Evolutionary conservation across 2,888 invertebrate genomes (phyloP).

Genomic region (Allacma fusca): DNA sequence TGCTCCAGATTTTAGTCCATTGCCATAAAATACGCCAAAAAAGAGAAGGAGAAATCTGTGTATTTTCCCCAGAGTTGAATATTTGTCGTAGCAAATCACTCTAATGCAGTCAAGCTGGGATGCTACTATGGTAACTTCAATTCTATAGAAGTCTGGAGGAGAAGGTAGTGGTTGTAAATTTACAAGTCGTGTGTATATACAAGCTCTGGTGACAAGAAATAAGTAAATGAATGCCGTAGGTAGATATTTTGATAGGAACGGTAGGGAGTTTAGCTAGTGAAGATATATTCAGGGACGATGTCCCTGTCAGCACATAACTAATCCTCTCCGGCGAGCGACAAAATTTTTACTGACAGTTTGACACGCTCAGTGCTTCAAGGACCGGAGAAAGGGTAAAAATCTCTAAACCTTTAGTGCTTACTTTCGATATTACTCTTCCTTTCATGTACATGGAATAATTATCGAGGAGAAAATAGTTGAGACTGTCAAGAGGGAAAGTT

Average conservation of each 20-base stretch:
- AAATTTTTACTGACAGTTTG: not conserved
- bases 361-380: not conserved
- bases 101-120: not conserved
- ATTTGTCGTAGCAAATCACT: slow-evolving; percentile 16
- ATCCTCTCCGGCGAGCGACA: not conserved
- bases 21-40: slow-evolving; percentile 1
- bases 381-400: not conserved
- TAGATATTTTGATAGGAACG: not conserved
- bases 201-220: not conserved
- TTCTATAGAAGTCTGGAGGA: not conserved
- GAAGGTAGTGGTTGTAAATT: not conserved
- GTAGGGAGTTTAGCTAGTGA: not conserved
- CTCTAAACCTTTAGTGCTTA: no score
- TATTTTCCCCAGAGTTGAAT: slow-evolving; percentile 12
- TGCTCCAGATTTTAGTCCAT: not conserved
- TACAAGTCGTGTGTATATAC: not conserved
- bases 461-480: no score
- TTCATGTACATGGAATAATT: no score
- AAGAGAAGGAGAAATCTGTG: slow-evolving; percentile 8
- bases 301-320: slow-evolving; percentile 1
- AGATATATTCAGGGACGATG: not conserved
- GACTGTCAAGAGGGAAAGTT: no score
- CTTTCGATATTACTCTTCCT: not conserved
- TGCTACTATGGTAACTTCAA: not conserved
- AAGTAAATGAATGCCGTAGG: slow-evolving; percentile 1